A percentile compares a stretch with the other conserved stretches of the same genome.
These are phyloP conservation scores for Amorpha juglandis DNA, from an alignment of 2,888 invertebrate species.

Conservation along the genomic window DNA sequence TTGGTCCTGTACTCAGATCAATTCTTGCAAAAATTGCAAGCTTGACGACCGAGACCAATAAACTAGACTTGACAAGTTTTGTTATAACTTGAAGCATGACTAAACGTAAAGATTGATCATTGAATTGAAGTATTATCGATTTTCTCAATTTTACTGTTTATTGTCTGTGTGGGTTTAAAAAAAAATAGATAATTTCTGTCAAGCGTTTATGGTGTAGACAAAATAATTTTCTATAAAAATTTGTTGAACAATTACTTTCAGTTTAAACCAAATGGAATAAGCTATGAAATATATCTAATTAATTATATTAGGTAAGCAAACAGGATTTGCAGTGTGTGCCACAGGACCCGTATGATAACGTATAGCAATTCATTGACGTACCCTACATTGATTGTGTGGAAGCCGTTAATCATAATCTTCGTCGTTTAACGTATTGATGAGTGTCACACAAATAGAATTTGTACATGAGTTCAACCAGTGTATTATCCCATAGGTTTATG, in stretches of 20 bases:
- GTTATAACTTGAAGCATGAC: too few species aligned
- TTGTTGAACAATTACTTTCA: not conserved
- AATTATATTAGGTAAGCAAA: constrained; percentile 16
- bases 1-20: too few species aligned
- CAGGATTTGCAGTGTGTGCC: not conserved
- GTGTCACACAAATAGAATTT: not conserved
- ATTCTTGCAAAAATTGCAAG: too few species aligned
- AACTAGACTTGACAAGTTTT: too few species aligned
- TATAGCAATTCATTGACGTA: not conserved
- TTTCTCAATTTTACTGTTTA: not conserved
- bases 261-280: constrained; percentile 36
- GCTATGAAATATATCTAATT: not conserved
- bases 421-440: constrained; percentile 5
- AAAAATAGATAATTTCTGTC: not conserved
- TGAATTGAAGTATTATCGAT: not conserved
- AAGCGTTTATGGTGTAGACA: not conserved
- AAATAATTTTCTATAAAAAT: not conserved
- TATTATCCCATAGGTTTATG: constrained; percentile 20
- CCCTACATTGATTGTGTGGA: not conserved
- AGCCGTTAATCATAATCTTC: not conserved
- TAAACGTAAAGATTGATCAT: not conserved
- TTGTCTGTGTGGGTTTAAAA: constrained; percentile 10
- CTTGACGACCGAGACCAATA: too few species aligned
- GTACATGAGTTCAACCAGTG: constrained; percentile 2
- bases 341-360: not conserved